Conservation (phyloP, 2,113 vertebrate species). For the Brachyhypopomus occidentalis region DNA sequence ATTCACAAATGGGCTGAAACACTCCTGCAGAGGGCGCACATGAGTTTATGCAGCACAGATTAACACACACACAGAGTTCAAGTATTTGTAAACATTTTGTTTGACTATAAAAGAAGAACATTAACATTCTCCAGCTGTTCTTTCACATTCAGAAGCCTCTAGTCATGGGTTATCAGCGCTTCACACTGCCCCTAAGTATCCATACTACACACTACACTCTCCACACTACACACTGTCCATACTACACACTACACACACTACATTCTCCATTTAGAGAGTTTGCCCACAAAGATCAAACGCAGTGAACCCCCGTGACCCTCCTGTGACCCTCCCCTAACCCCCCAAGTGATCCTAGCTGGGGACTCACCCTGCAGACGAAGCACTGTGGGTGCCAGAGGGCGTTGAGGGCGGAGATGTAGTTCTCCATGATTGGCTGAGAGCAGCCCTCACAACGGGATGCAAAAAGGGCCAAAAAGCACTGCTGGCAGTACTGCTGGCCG, state of each 20-base stretch:
- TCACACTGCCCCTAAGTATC: no score
- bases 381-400: conserved; percentile 91
- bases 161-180: no score
- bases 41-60: background rate
- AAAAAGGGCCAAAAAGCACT: conserved; percentile 87
- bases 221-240: no score
- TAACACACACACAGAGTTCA: background rate
- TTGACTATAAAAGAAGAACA: no score
- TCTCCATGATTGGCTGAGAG: conserved; percentile 86
- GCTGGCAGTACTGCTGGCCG: conserved; percentile 87
- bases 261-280: no score
- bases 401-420: conserved; percentile 91
- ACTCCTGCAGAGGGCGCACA: conserved; percentile 73
- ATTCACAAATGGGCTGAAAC: conserved; percentile 85
- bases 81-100: no score
- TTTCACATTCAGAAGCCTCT: no score
- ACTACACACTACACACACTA: no score
- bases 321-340: no score
- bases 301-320: background rate
- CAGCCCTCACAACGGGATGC: conserved; percentile 87
- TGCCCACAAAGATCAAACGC: background rate
- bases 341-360: background rate
- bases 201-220: no score
- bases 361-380: conserved; percentile 79
- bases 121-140: no score